These are phyloP conservation scores for Latrodectus elegans DNA, from an alignment of 2,888 invertebrate genomes.

Conservation along the genomic window DNA sequence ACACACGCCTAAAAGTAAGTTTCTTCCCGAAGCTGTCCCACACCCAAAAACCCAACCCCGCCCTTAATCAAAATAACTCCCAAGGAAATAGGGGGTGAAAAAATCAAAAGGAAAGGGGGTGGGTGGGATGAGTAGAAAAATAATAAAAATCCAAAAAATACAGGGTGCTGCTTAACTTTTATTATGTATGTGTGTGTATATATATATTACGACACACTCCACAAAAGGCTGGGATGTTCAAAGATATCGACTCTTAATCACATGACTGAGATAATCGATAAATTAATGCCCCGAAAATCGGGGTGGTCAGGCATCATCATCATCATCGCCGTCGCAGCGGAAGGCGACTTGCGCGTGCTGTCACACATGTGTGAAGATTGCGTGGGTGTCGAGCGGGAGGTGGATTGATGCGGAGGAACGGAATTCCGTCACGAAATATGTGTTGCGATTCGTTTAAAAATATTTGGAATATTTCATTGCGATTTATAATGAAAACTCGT, in stretches of 20 bases:
- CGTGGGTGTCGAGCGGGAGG: not conserved
- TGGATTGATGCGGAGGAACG: conserved; percentile 10
- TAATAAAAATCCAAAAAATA: not conserved
- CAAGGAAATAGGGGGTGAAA: conserved; percentile 4
- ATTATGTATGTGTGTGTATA: not conserved
- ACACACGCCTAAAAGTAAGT: conserved; percentile 29
- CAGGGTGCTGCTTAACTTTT: not conserved
- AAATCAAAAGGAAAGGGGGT: not conserved
- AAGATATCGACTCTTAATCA: conserved; percentile 65
- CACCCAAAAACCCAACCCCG: conserved; percentile 50
- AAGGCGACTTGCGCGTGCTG: conserved; percentile 23
- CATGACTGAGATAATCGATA: conserved; percentile 52
- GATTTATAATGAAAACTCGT: no score
- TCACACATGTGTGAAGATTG: conserved; percentile 34
- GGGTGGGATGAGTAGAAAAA: conserved; percentile 26
- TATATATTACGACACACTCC: not conserved
- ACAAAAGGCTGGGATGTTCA: conserved; percentile 15
- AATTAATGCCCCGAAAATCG: conserved; percentile 55
- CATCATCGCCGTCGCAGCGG: conserved; percentile 18
- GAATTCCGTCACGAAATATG: conserved; percentile 25
- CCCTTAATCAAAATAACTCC: conserved; percentile 10
- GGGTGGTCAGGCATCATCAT: conserved; percentile 38
- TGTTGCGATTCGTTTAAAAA: not conserved
- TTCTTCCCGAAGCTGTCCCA: conserved; percentile 1
- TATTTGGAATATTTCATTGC: no score